Conservation (phyloP, 1,140 invertebrate species). For the Papilio glaucus region DNA sequence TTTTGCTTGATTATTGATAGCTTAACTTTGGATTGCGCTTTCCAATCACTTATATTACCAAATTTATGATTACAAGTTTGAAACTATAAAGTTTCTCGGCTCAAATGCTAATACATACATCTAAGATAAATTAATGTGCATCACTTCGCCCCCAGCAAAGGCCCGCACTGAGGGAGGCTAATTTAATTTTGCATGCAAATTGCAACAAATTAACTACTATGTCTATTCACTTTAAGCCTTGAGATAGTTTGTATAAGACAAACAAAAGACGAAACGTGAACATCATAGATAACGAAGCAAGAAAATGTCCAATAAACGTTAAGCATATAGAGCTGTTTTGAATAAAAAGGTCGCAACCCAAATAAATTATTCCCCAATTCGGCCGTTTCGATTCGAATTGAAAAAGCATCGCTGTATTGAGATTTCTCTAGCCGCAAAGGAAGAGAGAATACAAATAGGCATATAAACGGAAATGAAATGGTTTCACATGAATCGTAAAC, state of each 20-base stretch:
- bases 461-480: constrained; percentile 78
- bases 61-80: constrained; percentile 9
- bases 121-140: constrained; percentile 26
- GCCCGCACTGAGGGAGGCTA: neutral
- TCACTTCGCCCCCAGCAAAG: constrained; percentile 15
- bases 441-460: constrained; percentile 77
- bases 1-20: neutral
- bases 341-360: constrained; percentile 66
- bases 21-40: neutral
- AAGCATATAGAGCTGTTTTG: constrained; percentile 54
- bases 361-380: constrained; percentile 76
- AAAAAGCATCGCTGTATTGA: constrained; percentile 73
- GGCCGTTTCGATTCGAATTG: constrained; percentile 77
- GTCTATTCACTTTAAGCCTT: constrained; percentile 5
- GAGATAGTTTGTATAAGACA: neutral
- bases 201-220: constrained; percentile 24
- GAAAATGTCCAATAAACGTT: constrained; percentile 52
- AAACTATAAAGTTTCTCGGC: constrained; percentile 1
- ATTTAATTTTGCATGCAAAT: constrained; percentile 18
- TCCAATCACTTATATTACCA: neutral
- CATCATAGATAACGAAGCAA: constrained; percentile 52
- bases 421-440: constrained; percentile 71
- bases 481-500: constrained; percentile 67
- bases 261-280: constrained; percentile 39
- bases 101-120: constrained; percentile 14